Evolutionary conservation across 2,888 invertebrate species (phyloP), one percentile per base, ranked within the genome.

Genomic region (Clitarchus hookeri): DNA sequence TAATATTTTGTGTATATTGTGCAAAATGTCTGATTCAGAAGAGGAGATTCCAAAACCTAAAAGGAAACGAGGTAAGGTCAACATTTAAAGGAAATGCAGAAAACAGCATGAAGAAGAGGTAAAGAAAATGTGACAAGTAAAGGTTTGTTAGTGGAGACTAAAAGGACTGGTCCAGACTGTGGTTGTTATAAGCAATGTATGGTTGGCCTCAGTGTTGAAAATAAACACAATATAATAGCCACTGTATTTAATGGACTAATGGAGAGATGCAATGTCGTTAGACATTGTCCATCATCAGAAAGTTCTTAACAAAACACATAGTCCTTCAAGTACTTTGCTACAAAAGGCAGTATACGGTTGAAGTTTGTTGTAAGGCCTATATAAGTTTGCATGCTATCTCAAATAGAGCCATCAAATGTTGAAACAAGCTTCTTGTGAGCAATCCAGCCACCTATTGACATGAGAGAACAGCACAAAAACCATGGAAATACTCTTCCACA

Each of bases 151-250:
- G 11, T 26, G 80, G 36, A 80, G 80, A 26, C 80, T 80, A 80
- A 80, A 80, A 80, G 12, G 19, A 80, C 80, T 13, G 80, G 80
- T 19, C 80, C 80, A 36, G 80, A 80, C 44, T 80, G 80, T 80
- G 44, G 36, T 80, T 80, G 80, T 23, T 26, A 44, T 44, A 80
- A 80, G 27, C 27, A 80, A 80, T 80, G 80, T 80, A 80, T 80
- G 80, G 26, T 44, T 80, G 44, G 26, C 44, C 25, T 80, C 80
- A 80, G 36, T 80, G 27, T 80, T 80, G 80, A 80, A 9, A 26
- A 26, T 25, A 27, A 80, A 80, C 11, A 80, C 27, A 36, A 27
- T 23, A 80, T 80, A 27, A 26, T 80, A 36, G 27, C 2, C 12
- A 80, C 80, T 13, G 80, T 80, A 16, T 80, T 25, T 26, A 80